Conservation (phyloP, 2,113 vertebrate species). For the Halcyon malimbica region DNA sequence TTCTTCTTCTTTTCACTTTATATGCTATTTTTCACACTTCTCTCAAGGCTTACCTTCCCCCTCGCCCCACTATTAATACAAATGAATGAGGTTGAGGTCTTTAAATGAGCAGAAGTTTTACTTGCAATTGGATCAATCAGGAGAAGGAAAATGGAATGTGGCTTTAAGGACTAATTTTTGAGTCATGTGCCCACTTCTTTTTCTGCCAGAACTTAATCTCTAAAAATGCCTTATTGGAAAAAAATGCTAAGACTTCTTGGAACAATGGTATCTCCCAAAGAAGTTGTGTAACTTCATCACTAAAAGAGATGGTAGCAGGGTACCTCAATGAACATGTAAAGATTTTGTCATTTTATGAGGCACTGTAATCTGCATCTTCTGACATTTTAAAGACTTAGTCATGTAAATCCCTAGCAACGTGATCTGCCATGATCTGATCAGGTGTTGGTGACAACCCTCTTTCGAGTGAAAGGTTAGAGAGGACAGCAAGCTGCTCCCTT, state of each 20-base stretch:
- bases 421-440: not conserved
- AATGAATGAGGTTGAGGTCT: not conserved
- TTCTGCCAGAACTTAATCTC: not conserved
- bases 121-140: not conserved
- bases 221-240: not conserved
- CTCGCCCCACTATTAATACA: not conserved
- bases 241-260: not conserved
- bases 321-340: not conserved
- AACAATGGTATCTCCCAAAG: not conserved
- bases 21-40: not conserved
- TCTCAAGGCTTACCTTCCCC: not conserved
- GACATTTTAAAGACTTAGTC: not conserved
- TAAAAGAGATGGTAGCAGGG: not conserved
- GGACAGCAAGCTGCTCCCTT: not conserved
- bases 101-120: not conserved
- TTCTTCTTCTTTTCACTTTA: not conserved
- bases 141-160: not conserved
- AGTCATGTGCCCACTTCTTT: not conserved
- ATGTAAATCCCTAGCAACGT: not conserved
- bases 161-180: not conserved
- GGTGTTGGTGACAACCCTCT: not conserved
- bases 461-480: not conserved
- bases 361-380: not conserved
- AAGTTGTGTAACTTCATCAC: not conserved
- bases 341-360: not conserved